Evolutionary conservation across 2,888 invertebrate species (phyloP), one percentile per base, ranked within the genome.

Genomic region (Zhengitettix transpicula): DNA sequence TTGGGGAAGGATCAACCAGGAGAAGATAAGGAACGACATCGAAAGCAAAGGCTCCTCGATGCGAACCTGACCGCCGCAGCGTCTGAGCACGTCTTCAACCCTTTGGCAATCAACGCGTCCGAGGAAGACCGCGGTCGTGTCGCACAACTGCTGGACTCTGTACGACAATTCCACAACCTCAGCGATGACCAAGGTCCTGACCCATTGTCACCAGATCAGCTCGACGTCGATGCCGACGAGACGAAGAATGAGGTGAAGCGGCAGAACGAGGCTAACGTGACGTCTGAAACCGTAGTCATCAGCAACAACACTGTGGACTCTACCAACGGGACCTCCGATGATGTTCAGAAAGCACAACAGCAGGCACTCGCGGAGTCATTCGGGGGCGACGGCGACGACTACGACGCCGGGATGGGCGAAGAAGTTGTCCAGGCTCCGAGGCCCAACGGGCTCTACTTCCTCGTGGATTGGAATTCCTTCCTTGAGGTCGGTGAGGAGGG

Each of bases 381-480:
- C 53, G 53, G 28, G 17, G 53, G 53, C 9, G 12, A 28, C 11
- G 53, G 14, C 53, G 53, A 53, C 53, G 53, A 53, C 16, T 15
- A 53, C 53, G 17, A 28, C 53, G 40, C 10, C 12, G 11, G 40
- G 14, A 10, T 10, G 14, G 41, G 11, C 14, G 55, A 41, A 12
- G 55, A 55, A 0, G 28, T 41, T 11, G 41, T 40, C 40, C 40
- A n/a, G 53, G 56, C 87, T 9, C 79, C 84, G 0, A 82, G 82
- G 65, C 82, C 81, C 67, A 89, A 84, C 62, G 91, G 90, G 0
- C 84, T 90, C 65, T 91, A 90, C 69, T 90, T 89, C 75, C 78
- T 90, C 68, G 77, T 89, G 10, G 91, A 91, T 69, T 89, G 89
- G 89, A 90, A 91, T 68, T 82, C 85, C 58, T 91, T 91, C 68